Evolutionary conservation across 2,888 invertebrate genomes (phyloP).

Genomic region (Ceriagrion tenellum): DNA sequence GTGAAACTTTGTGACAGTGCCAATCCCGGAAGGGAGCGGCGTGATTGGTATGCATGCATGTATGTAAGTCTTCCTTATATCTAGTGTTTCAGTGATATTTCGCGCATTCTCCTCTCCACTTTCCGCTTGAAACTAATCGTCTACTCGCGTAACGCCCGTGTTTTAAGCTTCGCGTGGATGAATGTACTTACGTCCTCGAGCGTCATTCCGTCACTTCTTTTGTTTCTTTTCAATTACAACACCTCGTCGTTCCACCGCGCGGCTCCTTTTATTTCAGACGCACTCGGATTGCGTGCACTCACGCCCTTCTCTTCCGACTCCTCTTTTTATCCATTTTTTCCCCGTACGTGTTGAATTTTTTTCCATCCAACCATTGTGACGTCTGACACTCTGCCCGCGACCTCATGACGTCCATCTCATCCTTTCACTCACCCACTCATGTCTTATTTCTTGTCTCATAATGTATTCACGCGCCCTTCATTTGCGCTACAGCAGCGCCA

Average conservation of each 20-base stretch:
- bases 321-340: no score
- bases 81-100: no score
- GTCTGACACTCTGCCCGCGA: not conserved
- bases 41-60: no score
- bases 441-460: not conserved
- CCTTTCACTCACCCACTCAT: not conserved
- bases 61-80: no score
- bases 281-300: not conserved
- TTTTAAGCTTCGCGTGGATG: no score
- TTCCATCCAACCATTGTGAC: not conserved
- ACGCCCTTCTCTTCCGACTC: not conserved
- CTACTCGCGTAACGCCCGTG: no score
- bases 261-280: not conserved
- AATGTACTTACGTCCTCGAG: not conserved
- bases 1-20: no score
- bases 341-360: not conserved
- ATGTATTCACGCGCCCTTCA: not conserved
- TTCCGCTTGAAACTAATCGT: no score
- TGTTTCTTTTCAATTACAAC: not conserved
- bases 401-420: not conserved
- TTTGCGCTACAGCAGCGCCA: not conserved
- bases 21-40: no score
- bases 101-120: no score
- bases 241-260: not conserved
- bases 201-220: not conserved